These are phyloP conservation scores for Pandemis heparana DNA, from an alignment of 2,888 invertebrate genomes.

Conservation along the genomic window DNA sequence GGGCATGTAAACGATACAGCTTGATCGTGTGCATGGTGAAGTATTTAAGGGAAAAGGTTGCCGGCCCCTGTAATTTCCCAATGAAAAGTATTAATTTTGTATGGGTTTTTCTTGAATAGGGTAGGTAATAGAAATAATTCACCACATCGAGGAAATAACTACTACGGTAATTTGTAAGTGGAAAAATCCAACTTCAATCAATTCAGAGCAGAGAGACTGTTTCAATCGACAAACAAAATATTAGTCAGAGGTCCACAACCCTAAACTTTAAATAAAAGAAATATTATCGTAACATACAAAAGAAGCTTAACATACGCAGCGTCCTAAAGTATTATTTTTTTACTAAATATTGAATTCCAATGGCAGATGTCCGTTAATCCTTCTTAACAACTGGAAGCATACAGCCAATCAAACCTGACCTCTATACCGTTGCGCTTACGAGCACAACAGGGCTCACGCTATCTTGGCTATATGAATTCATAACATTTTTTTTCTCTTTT, in stretches of 20 bases:
- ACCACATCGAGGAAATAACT: no score
- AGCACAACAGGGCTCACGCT: slow-evolving; percentile 8
- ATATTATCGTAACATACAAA: slow-evolving; percentile 36
- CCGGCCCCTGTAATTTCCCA: slow-evolving; percentile 38
- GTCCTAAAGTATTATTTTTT: slow-evolving; percentile 37
- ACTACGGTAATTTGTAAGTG: no score
- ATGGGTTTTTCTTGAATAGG: not conserved
- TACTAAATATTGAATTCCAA: slow-evolving; percentile 42
- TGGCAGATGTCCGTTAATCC: slow-evolving; percentile 49
- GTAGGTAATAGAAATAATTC: no score
- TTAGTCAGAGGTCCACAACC: not conserved
- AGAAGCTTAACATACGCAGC: slow-evolving; percentile 23
- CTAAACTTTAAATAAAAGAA: slow-evolving; percentile 29
- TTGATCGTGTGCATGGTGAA: slow-evolving; percentile 51
- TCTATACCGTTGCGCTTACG: slow-evolving; percentile 6
- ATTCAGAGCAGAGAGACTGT: not conserved
- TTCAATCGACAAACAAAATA: not conserved
- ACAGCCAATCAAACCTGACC: slow-evolving; percentile 36
- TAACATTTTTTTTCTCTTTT: slow-evolving; percentile 37
- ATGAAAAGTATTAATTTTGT: slow-evolving; percentile 18
- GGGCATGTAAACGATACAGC: slow-evolving; percentile 49
- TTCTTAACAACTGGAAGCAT: slow-evolving; percentile 42
- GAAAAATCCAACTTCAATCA: no score
- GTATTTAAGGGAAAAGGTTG: slow-evolving; percentile 47
- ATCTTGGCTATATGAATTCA: slow-evolving; percentile 37